Evolutionary conservation across 2,797 vertebrate species (phyloP), one percentile per base, ranked within the genome.

Genomic region (Neosalanx taihuensis): DNA sequence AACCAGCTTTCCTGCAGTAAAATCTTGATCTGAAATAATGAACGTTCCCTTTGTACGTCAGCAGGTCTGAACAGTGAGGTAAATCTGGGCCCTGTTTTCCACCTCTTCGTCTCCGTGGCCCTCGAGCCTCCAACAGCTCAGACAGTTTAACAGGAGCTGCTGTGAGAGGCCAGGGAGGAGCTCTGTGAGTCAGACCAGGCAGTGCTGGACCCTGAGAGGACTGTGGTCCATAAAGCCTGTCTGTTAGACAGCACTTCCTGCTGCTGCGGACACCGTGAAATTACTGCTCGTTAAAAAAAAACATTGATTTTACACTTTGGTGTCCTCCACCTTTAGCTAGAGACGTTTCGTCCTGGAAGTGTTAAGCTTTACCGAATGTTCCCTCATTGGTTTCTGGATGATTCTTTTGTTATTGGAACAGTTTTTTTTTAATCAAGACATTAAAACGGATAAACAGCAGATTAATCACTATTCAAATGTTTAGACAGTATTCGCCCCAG

Each of bases 41-140:
- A 78, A 74, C 67, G n/a, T 53, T 6, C 31, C 35, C 31, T 68
- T 26, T 69, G 33, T 72, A 74, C 60, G 71, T 70, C 61, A 66
- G 76, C 59, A 71, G 49, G 17, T 37, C 26, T 53, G 31, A 37
- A 33, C 62, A 17, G 18, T 56, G 17, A 33, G 31, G 18, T 64
- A 79, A 79, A 73, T 17, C 66, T n/a, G 66, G 75, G 63, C 37
- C 1, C 66, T 73, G 75, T 71, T 72, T 74, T 77, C 74, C 51
- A 71, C 77, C 70, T 77, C 56, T 17, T 76, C 81, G 81, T 86
- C 86, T 84, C 73, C 31, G 73, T 75, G 72, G 18, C 41, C 76
- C 73, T 72, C 84, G 80, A 76, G 76, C 76, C 9, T 23, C 58
- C 71, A 86, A 89, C 80, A 83, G 83, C 78, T 83, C 67, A 85